Evolutionary conservation across 2,797 vertebrate genomes (phyloP).

Genomic region (Sebastes matsubarae): DNA sequence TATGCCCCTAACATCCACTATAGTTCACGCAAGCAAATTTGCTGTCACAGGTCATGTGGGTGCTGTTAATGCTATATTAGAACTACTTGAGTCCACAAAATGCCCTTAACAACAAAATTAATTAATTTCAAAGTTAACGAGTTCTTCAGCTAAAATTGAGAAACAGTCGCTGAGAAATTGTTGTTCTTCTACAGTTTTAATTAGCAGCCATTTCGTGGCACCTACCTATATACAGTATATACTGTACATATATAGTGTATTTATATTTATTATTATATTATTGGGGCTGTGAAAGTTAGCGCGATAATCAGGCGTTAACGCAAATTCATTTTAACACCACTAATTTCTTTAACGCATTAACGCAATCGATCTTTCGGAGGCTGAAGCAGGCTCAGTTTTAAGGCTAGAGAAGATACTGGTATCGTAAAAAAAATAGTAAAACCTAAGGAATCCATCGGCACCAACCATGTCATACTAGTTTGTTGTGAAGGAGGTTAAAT

Average conservation of each 20-base stretch:
- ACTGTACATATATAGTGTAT: not conserved
- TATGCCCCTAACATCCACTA: not conserved
- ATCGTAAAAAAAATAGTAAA: too few species aligned
- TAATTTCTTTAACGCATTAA: too few species aligned
- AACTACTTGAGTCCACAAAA: not conserved
- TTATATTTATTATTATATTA: too few species aligned
- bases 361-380: too few species aligned
- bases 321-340: too few species aligned
- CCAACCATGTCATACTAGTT: too few species aligned
- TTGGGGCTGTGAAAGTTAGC: too few species aligned
- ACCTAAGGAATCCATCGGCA: too few species aligned
- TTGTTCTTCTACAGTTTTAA: not conserved
- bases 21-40: slow-evolving; percentile 15
- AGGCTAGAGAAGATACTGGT: too few species aligned
- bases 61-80: not conserved
- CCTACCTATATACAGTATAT: not conserved
- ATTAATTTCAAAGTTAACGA: not conserved
- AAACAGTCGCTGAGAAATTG: not conserved
- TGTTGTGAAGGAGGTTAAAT: too few species aligned
- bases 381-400: too few species aligned
- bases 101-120: not conserved
- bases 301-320: too few species aligned
- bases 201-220: not conserved
- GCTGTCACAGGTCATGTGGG: slow-evolving; percentile 26
- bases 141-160: slow-evolving; percentile 2